These are phyloP conservation scores for Oceanodroma tethys DNA, from an alignment of 2,113 vertebrate genomes.

Conservation along the genomic window DNA sequence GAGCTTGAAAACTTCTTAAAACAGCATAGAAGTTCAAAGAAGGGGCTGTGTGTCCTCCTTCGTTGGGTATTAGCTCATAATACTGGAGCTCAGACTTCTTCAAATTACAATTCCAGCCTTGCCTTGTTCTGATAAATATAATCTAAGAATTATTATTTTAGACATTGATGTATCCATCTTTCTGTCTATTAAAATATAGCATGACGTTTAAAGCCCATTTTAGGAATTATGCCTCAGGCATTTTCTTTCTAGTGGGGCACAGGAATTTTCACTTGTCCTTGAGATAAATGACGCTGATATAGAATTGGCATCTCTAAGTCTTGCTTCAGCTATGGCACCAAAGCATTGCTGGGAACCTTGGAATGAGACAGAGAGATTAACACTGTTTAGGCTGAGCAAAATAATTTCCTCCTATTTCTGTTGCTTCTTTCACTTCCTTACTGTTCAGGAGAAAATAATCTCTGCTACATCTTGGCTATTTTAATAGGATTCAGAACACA, in stretches of 20 bases:
- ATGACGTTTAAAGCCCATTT: slow-evolving; percentile 63
- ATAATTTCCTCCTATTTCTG: background rate
- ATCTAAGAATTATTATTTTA: slow-evolving; percentile 55
- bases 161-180: slow-evolving; percentile 61
- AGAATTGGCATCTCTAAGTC: slow-evolving; percentile 17
- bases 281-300: slow-evolving; percentile 35
- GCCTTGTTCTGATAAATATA: slow-evolving; percentile 59
- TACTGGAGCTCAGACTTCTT: background rate
- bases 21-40: slow-evolving; percentile 49
- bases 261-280: slow-evolving; percentile 62
- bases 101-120: slow-evolving; percentile 32
- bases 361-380: background rate
- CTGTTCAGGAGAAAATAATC: background rate
- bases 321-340: background rate
- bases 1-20: slow-evolving; percentile 43
- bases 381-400: background rate
- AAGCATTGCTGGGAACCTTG: background rate
- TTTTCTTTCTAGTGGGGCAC: slow-evolving; percentile 55
- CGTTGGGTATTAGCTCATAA: slow-evolving; percentile 4
- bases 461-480: slow-evolving; percentile 34
- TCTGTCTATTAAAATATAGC: slow-evolving; percentile 59
- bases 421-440: slow-evolving; percentile 12
- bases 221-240: slow-evolving; percentile 53
- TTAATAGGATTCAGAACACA: slow-evolving; percentile 56
- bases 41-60: background rate